A percentile compares a stretch with the other conserved stretches of the same genome.
Evolutionary conservation across 2,113 vertebrate genomes (phyloP).

Genomic region (Egretta garzetta): DNA sequence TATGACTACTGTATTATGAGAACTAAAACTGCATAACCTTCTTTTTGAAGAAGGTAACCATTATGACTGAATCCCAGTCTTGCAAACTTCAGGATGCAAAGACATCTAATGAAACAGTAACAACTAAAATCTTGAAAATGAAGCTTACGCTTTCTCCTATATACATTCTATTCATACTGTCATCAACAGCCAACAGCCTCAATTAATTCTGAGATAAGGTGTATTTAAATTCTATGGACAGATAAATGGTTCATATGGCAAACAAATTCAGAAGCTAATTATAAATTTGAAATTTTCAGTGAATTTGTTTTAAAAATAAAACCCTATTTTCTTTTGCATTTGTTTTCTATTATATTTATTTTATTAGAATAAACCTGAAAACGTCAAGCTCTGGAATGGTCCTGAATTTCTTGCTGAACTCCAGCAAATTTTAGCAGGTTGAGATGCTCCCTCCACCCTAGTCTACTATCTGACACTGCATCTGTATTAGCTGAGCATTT

Average conservation of each 20-base stretch:
- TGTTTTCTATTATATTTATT: not conserved
- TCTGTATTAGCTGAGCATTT: not conserved
- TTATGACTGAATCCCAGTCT: not conserved
- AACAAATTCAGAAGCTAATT: not conserved
- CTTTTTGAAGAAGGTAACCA: not conserved
- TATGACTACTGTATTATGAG: not conserved
- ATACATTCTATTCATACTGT: not conserved
- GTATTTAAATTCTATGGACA: not conserved
- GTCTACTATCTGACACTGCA: not conserved
- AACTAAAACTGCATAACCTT: not conserved
- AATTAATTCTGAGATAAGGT: not conserved
- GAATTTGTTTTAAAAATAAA: not conserved
- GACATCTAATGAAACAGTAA: not conserved
- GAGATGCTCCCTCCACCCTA: not conserved
- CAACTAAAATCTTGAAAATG: not conserved
- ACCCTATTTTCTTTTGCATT: not conserved
- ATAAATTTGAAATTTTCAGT: not conserved
- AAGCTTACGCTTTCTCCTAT: not conserved
- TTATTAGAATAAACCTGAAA: not conserved
- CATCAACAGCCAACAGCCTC: not conserved
- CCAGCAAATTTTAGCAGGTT: not conserved
- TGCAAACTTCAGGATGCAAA: not conserved
- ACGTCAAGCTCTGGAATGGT: not conserved
- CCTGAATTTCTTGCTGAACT: not conserved
- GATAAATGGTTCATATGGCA: not conserved